These are phyloP conservation scores for Nineta flava DNA, from an alignment of 2,888 invertebrate species.

Conservation along the genomic window DNA sequence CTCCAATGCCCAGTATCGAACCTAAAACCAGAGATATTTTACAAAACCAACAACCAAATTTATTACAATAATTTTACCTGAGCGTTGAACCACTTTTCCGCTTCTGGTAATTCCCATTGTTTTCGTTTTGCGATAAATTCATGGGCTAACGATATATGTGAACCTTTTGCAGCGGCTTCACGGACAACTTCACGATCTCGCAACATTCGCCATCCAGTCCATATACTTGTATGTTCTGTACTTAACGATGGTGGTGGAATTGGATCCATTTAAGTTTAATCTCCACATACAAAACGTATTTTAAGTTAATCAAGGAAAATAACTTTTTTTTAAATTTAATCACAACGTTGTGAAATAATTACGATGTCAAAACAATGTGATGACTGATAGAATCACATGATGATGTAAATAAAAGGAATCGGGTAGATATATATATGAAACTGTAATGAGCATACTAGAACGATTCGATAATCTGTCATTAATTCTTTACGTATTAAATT, in stretches of 20 bases:
- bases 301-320: too few species aligned
- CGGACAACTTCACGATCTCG: slow-evolving; percentile 46
- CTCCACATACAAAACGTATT: too few species aligned
- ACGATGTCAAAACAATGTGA: too few species aligned
- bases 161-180: slow-evolving; percentile 52
- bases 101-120: slow-evolving; percentile 33
- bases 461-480: too few species aligned
- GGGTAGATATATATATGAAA: too few species aligned
- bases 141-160: slow-evolving; percentile 39
- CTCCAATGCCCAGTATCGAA: slow-evolving; percentile 45
- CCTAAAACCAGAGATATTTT: slow-evolving; percentile 27
- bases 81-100: slow-evolving; percentile 36
- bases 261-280: slow-evolving; percentile 11
- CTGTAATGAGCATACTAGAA: too few species aligned
- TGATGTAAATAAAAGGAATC: too few species aligned
- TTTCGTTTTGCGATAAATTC: slow-evolving; percentile 39
- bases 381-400: too few species aligned
- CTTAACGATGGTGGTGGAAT: slow-evolving; percentile 20
- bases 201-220: slow-evolving; percentile 48
- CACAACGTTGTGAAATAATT: too few species aligned
- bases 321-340: too few species aligned
- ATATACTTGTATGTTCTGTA: slow-evolving; percentile 29
- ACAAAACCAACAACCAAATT: slow-evolving; percentile 1
- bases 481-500: too few species aligned
- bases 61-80: slow-evolving; percentile 28